Evolutionary conservation across 2,888 invertebrate genomes (phyloP), one percentile per base, ranked within the genome.

Genomic region (Hydroisotoma schaefferi): DNA sequence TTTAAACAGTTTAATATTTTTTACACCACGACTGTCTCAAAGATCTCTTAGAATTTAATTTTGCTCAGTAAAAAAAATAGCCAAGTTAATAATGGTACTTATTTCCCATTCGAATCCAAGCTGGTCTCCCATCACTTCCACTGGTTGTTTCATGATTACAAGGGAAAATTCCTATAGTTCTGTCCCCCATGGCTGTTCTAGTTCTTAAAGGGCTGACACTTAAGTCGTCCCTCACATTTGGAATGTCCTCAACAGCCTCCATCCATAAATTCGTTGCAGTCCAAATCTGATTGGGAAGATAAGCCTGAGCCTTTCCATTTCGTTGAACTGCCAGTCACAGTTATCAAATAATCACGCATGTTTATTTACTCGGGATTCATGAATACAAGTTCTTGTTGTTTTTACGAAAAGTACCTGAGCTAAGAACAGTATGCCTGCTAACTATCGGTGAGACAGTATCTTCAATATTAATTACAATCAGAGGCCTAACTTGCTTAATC

Each of bases 231-330:
- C 8, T 8, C 8, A 18, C 49, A 4, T 25, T 22, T 12, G 3
- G 5, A 25, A 15, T 28, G 5, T 8, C 23, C 5, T n/a, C 5
- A 6, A 49, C n/a, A 4, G 58, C 51, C 18, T 58, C 43, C 8
- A 58, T 58, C 62, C 62, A 62, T 1, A 62, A 23, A n/a, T 55
- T n/a, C 26, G 49, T 47, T 2, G 12, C 15, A 12, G 22, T 28
- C 27, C 22, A 28, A 28, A 49, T 12, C 25, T 28, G 29, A 26
- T 49, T n/a, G 10, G n/a, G 62, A 44, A 29, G 29, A 43, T 4
- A 25, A 22, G 18, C 27, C 29, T 25, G 12, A 12, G 10, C 25
- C 49, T 49, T 49, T n/a, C 49, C 49, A 27, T 26, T 28, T 12
- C 40, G 5, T n/a, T n/a, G n/a, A n/a, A n/a, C n/a, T n/a, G n/a